Base-by-base conservation (phyloP, 2,888 invertebrate species). In the Muscina levida region DNA sequence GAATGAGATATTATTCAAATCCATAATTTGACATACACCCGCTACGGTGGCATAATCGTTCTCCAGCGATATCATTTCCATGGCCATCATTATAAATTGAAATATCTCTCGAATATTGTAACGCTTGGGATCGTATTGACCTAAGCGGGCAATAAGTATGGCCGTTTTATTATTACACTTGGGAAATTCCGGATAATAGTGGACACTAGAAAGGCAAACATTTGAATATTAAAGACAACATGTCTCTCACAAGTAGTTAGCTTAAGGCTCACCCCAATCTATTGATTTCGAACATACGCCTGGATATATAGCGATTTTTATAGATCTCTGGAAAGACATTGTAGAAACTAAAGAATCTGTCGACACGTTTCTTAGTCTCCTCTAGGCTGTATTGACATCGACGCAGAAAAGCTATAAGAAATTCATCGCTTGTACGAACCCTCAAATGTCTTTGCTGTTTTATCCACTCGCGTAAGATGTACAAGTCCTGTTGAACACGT, bases 391-490 rank as follows among this genome's bases (percentile, higher is more conserved):
- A 88, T n/a, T 85, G 84, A 75, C 86, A 88, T 2, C 87, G 83
- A 0, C 88, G 83, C 4, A 88, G 77, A 24, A 88, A 87, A 0
- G 88, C 85, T 31, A 88, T 86, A 17, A 88, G 67, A 56, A 88
- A 88, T 2, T 88, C 86, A 56, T 87, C 86, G 56, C 84, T 85
- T 17, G 86, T 85, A 15, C 89, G 89, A 1, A 91, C 89, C 13
- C 87, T 89, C 48, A 92, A 85, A 85, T 92, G 91, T 3, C 90
- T 90, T 82, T 92, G 92, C 83, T 92, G 91, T 1, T 87, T 86
- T 62, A 92, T 86, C 92, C 92, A 92, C 8, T 90, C 89, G 26
- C 90, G 88, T 19, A 92, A 87, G 57, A 91, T 88, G 17, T 89
- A 85, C 26, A 92, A 87, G 84, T 92, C 91, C 53, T 90, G 88